Base-by-base conservation (phyloP, 2,113 vertebrate species). In the Oenanthe oenanthe region DNA sequence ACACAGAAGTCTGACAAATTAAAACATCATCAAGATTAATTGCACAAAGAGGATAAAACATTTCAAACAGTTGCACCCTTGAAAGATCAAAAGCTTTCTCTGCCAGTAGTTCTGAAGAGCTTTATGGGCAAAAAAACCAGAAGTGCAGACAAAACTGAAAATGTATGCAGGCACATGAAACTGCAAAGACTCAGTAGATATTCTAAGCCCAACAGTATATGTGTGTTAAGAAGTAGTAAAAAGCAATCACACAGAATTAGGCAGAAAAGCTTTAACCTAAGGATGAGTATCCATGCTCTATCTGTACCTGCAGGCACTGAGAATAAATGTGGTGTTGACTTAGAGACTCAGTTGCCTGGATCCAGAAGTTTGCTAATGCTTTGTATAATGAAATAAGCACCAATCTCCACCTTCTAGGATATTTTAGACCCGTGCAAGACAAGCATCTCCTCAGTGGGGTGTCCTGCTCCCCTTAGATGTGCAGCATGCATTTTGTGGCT, bases 1-100 rank as follows among this genome's bases (percentile, higher is more conserved):
- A 45, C 67, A 78, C 21, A 65, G 42, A 92, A 95, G 60, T 54
- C 92, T 94, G 79, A 94, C 79, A 95, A 94, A 96, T 95, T 83
- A 92, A 95, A 82, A 87, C 42, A 85, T 88, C 54, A 50, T 70
- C 58, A 89, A 94, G 67, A 85, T 92, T 92, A 95, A 93, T 73
- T 91, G 56, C 53, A 91, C 66, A 79, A 89, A 87, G n/a, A 92
- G 32, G 50, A 91, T 78, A 81, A 77, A 94, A 76, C 51, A 82
- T 95, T 95, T 87, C 63, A 54, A 82, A 78, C 34, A 89, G 47
- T 78, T 93, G 65, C 43, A 94, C 18, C 26, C 36, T 66, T 87
- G 53, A 91, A 96, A 94, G 40, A 95, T 66, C 66, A 92, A 93
- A 95, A 92, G 45, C 48, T 62, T 88, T 94, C n/a, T 12, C 76